Conservation (phyloP, 2,797 vertebrate species). For the Chloroceryle amazona region DNA sequence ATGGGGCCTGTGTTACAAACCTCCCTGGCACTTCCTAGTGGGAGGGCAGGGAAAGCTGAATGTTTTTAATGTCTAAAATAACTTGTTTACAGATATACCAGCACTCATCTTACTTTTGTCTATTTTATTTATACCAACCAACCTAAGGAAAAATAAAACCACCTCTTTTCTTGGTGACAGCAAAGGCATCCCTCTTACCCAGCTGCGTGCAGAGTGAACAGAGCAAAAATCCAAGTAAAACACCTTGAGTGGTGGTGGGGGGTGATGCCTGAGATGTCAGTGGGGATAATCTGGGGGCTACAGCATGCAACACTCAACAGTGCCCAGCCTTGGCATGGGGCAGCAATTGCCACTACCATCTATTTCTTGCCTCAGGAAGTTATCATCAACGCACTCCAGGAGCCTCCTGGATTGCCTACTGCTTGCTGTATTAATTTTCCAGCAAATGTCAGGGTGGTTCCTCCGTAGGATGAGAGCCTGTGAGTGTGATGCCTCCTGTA, state of each 20-base stretch:
- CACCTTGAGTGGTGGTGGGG: no score
- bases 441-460: no score
- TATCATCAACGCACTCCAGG: no score
- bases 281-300: fast-evolving
- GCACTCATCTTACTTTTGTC: not conserved
- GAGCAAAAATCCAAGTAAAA: not conserved
- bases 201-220: not conserved
- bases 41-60: not conserved
- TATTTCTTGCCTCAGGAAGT: no score
- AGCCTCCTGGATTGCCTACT: no score
- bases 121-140: not conserved
- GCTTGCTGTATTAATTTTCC: no score
- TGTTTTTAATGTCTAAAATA: not conserved
- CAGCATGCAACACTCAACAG: fast-evolving
- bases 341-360: not conserved
- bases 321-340: no score
- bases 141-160: not conserved
- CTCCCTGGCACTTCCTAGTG: not conserved
- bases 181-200: not conserved
- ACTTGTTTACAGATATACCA: not conserved
- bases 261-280: not conserved
- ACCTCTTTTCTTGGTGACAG: not conserved
- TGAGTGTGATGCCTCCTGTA: no score
- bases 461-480: no score
- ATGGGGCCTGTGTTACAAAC: not conserved